A percentile compares a stretch with the other conserved stretches of the same genome.
Conservation (phyloP, 2,888 invertebrate species). For the Ophioninae sp. region DNA sequence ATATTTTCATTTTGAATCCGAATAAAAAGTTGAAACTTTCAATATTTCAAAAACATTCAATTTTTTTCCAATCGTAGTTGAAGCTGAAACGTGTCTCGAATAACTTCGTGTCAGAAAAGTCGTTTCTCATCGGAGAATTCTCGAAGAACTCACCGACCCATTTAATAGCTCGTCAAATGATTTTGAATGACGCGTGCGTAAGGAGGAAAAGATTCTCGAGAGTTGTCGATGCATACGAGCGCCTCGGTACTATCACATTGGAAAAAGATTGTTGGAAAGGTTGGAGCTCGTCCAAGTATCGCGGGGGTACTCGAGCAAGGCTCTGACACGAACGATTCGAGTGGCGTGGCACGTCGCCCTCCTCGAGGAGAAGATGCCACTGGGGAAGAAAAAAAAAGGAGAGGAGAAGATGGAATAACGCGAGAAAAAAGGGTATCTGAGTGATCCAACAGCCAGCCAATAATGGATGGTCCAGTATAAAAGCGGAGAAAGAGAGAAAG, state of each 20-base stretch:
- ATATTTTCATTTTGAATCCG: no score
- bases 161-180: neutral
- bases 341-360: constrained; percentile 26
- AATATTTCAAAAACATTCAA: neutral
- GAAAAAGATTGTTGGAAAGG: constrained; percentile 13
- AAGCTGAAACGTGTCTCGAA: neutral
- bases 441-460: constrained; percentile 60
- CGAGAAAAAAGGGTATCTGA: constrained; percentile 39
- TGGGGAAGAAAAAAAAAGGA: constrained; percentile 31
- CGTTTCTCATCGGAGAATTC: neutral
- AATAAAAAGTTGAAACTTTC: no score
- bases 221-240: neutral
- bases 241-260: neutral
- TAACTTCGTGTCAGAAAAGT: neutral
- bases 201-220: neutral
- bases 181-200: neutral
- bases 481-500: constrained; percentile 28
- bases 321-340: constrained; percentile 32
- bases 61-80: neutral
- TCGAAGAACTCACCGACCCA: neutral
- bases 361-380: constrained; percentile 24
- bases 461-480: constrained; percentile 37
- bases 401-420: constrained; percentile 3
- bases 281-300: constrained; percentile 15
- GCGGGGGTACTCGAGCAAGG: neutral